Evolutionary conservation across 2,113 vertebrate genomes (phyloP), one percentile per base, ranked within the genome.

Genomic region (Heterotis niloticus): DNA sequence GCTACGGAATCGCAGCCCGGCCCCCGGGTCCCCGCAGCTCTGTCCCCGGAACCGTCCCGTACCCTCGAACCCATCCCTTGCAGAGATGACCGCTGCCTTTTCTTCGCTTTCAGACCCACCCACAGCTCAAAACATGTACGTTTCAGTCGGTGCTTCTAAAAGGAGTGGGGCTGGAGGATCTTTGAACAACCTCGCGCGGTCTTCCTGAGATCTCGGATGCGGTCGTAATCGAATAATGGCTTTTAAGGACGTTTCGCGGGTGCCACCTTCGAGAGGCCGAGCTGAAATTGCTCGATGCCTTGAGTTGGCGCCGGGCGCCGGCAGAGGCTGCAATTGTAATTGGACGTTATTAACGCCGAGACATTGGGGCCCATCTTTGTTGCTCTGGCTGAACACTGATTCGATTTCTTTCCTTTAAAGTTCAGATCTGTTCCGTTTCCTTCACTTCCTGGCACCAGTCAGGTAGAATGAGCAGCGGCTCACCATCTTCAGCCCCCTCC

Each of bases 331-430:
- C 24, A 3, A 26, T 29, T 34, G 57, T 75, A 75, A 75, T 75
- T 29, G 17, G 56, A 60, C 13, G 24, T 62, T 75, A 60, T 75
- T 62, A 62, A 28, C 73, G 18, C 26, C 18, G 73, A 75, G 57
- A 24, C 17, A 34, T 17, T 34, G 24, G 56, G 56, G 24, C 56
- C 16, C 26, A 1, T 24, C 73, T 75, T 24, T 57, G 26, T 34
- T 23, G 26, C 24, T 56, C 20, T 68, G 28, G 57, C 11, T 52
- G n/a, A 56, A 52, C 67, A 29, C 17, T 68, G 68, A 78, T 78
- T 56, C 67, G 64, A 29, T 75, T 75, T 75, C 51, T 13, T 5
- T 75, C 29, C 23, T 62, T 75, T 62, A 20, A 62, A 29, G 57
- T 24, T 11, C 57, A 3, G 14, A 44, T 44, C 34, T 44, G 34